Base-by-base conservation (phyloP, 2,113 vertebrate genomes). In the Eurypyga helias region DNA sequence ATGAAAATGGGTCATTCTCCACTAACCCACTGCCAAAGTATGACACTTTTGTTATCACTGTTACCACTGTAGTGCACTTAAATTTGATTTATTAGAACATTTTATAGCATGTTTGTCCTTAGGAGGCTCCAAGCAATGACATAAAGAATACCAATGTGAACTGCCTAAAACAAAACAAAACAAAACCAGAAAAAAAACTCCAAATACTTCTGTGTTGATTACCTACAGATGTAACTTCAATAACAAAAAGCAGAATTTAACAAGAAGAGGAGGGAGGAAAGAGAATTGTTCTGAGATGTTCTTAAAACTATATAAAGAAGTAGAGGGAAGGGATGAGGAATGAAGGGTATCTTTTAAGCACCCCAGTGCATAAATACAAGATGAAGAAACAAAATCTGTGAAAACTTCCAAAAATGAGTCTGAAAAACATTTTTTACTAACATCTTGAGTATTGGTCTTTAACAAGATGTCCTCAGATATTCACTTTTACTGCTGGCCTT, bases 1-100 rank as follows among this genome's bases (percentile, higher is more conserved):
- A 96, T 96, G 94, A 97, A 98, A 98, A 98, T 96, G 65, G 70
- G 82, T 97, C 87, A 96, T 97, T 98, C 75, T 96, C 79, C 70
- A 97, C 89, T 97, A 96, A 98, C 85, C 62, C 82, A 88, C 57
- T 96, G 87, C 85, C 92, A 98, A 97, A 97, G 43, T 41, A 93
- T 96, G 93, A 96, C 94, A 95, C 93, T 97, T 98, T 96, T 98
- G 93, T 61, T 97, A 81, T 96, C 28, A 31, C 80, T 87, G 31
- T 96, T 97, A 97, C 71, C 62, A 96, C 94, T 94, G 57, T 78
- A 93, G 34, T 79, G 82, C 65, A 93, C 72, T 97, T 97, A 96
- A 71, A 90, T 97, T 97, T 98, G 91, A 98, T 98, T 98, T 97
- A 97, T 97, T 85, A 73, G 52, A 77, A 89, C 31, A 26, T 96